Conservation (phyloP, 2,888 invertebrate species). For the Biston stratarius region DNA sequence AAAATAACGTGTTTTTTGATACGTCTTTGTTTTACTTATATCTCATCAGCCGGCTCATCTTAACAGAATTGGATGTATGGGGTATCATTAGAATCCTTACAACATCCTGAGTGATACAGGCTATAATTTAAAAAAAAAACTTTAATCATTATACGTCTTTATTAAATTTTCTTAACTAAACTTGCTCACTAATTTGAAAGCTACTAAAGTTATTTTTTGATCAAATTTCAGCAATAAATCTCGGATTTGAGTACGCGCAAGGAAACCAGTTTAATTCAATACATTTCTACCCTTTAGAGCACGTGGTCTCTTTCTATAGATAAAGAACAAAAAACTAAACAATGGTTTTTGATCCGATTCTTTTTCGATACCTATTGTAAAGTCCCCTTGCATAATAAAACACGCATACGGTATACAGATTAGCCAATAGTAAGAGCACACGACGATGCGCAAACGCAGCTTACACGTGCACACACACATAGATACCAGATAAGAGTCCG, state of each 20-base stretch:
- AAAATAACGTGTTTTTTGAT: too few species aligned
- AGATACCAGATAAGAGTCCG: conserved; percentile 74
- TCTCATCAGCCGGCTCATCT: too few species aligned
- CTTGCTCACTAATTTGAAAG: too few species aligned
- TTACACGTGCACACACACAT: conserved; percentile 63
- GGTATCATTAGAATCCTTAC: too few species aligned
- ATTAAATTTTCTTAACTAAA: too few species aligned
- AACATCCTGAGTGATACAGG: too few species aligned
- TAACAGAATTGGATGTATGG: too few species aligned
- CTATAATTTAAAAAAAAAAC: too few species aligned
- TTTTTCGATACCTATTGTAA: conserved; percentile 56
- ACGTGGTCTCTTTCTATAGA: conserved; percentile 14
- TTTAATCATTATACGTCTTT: too few species aligned
- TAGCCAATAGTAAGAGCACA: conserved; percentile 47
- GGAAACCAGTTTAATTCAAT: neutral
- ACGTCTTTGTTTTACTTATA: too few species aligned
- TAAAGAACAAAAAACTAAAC: conserved; percentile 39
- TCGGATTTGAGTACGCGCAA: neutral
- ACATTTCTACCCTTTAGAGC: conserved; percentile 11
- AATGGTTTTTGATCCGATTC: conserved; percentile 52
- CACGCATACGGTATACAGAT: conserved; percentile 58
- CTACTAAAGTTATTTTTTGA: neutral
- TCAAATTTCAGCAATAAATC: neutral
- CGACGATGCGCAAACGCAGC: conserved; percentile 63
- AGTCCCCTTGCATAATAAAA: conserved; percentile 73